Conservation (phyloP, 2,113 vertebrate species). For the Mobula hypostoma region DNA sequence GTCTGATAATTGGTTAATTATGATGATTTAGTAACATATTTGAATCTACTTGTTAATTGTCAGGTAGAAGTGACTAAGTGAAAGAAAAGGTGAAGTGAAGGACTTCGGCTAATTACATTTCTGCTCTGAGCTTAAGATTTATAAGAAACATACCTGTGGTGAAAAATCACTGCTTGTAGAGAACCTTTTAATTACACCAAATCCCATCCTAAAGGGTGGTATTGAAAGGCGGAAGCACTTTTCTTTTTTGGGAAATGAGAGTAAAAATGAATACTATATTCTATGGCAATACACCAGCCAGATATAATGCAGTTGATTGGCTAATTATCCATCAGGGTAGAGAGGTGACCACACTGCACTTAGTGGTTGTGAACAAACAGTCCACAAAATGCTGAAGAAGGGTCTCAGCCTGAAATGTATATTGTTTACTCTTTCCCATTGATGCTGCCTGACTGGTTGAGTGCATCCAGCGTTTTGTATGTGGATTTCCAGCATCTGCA, state of each 20-base stretch:
- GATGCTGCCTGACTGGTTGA: no score
- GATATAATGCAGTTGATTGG: no score
- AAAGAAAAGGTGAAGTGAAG: not conserved
- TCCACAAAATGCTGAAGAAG: no score
- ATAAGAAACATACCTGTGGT: not conserved
- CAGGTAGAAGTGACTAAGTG: not conserved
- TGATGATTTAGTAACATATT: not conserved
- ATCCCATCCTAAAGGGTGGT: not conserved
- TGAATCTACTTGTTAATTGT: not conserved
- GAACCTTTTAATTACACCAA: not conserved
- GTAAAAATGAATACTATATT: not conserved
- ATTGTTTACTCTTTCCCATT: no score
- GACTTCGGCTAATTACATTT: not conserved
- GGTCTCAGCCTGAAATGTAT: no score
- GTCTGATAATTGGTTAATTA: conserved; percentile 19
- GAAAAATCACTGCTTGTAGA: not conserved
- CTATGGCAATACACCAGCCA: no score
- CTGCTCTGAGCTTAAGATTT: not conserved
- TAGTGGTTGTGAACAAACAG: no score
- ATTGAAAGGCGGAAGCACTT: not conserved
- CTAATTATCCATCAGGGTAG: no score
- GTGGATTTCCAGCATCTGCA: no score
- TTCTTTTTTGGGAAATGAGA: not conserved
- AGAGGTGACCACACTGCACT: no score
- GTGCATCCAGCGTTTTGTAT: no score